These are phyloP conservation scores for Smutsia gigantea DNA, from an alignment of 2,797 vertebrate genomes.

Conservation along the genomic window DNA sequence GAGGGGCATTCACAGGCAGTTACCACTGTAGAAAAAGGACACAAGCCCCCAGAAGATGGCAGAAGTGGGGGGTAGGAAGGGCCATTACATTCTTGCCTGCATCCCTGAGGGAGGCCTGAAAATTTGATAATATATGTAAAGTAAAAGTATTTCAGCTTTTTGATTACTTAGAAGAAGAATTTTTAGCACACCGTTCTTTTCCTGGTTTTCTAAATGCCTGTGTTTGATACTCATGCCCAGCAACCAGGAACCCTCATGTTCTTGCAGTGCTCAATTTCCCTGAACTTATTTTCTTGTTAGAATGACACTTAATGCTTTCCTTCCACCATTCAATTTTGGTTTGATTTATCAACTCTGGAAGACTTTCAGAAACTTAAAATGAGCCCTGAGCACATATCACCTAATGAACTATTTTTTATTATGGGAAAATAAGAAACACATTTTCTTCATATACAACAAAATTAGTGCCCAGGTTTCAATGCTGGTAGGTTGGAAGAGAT, in stretches of 20 bases:
- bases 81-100: not conserved
- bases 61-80: not conserved
- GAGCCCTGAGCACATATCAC: not conserved
- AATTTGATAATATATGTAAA: not conserved
- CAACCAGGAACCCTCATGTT: not conserved
- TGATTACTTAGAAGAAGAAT: not conserved
- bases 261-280: not conserved
- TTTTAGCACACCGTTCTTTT: not conserved
- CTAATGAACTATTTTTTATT: not conserved
- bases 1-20: not conserved
- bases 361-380: slow-evolving; percentile 21
- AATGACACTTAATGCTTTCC: not conserved
- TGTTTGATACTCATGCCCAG: not conserved
- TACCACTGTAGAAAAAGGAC: not conserved
- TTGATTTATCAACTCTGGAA: not conserved
- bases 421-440: not conserved
- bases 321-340: not conserved
- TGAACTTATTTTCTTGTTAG: not conserved
- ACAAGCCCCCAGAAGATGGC: not conserved
- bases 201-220: not conserved
- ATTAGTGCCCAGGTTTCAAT: not conserved
- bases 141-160: not conserved
- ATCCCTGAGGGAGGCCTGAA: not conserved
- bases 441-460: not conserved
- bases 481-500: not conserved